Evolutionary conservation across 2,113 vertebrate genomes (phyloP).

Genomic region (Gallinago jamesoni): DNA sequence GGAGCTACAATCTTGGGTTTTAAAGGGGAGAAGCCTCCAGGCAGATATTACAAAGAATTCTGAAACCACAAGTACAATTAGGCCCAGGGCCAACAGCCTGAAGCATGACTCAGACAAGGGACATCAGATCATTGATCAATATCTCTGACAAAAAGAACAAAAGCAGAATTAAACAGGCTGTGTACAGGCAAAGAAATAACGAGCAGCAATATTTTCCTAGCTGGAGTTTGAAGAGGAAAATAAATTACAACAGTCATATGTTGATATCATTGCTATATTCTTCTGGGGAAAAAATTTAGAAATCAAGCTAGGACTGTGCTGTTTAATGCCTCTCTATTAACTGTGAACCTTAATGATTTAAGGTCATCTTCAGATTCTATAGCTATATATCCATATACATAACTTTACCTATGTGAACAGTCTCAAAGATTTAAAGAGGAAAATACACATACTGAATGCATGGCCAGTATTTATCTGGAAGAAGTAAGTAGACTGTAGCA

Average conservation of each 20-base stretch:
- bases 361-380: not conserved
- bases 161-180: conserved; percentile 6
- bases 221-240: not conserved
- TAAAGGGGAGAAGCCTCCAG: not conserved
- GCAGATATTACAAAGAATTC: conserved; percentile 17
- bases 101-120: not conserved
- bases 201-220: not conserved
- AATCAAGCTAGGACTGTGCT: not conserved
- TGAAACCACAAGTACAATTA: not conserved
- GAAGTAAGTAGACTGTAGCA: not conserved
- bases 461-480: not conserved
- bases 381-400: not conserved
- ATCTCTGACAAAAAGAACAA: conserved; percentile 14
- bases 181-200: not conserved
- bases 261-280: not conserved
- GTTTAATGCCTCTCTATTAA: not conserved
- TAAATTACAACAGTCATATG: not conserved
- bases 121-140: not conserved
- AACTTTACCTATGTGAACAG: not conserved
- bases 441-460: not conserved
- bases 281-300: not conserved
- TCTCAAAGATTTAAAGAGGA: not conserved
- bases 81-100: not conserved
- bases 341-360: not conserved
- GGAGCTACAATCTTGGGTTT: not conserved